Evolutionary conservation across 2,888 invertebrate genomes (phyloP).

Genomic region (Pyrochroa serraticornis): DNA sequence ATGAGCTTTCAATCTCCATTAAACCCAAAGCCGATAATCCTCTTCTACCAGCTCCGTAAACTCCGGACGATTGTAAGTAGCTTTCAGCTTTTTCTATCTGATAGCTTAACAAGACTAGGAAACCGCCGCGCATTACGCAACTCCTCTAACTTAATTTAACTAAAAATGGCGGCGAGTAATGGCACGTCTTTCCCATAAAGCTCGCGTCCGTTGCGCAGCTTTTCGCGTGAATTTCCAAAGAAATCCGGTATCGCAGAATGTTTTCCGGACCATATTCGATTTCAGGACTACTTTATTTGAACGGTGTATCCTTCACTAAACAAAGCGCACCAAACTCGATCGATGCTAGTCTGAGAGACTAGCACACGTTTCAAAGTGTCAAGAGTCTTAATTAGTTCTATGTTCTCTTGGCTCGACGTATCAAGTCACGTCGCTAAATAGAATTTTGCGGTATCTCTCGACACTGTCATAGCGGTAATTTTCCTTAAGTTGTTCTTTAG

Average conservation of each 20-base stretch:
- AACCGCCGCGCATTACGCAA: conserved; percentile 1
- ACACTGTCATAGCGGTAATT: conserved; percentile 7
- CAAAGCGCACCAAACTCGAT: conserved; percentile 16
- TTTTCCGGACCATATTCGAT: conserved; percentile 1
- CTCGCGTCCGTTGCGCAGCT: background rate
- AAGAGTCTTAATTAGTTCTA: conserved; percentile 32
- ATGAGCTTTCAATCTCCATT: conserved; percentile 29
- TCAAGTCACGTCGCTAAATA: conserved; percentile 28
- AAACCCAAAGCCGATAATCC: conserved; percentile 23
- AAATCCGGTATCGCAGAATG: conserved; percentile 1
- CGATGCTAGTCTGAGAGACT: conserved; percentile 9
- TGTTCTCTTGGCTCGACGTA: conserved; percentile 24
- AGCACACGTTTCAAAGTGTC: conserved; percentile 29
- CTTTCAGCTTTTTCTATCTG: conserved; percentile 22
- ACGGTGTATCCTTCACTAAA: conserved; percentile 3
- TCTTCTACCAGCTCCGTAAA: conserved; percentile 18
- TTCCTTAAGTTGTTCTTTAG: conserved; percentile 12
- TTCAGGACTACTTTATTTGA: conserved; percentile 3
- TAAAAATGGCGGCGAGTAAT: background rate
- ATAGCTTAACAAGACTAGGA: conserved; percentile 5
- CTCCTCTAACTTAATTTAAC: conserved; percentile 11
- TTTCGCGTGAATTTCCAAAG: background rate
- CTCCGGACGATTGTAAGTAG: conserved; percentile 25
- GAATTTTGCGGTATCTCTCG: conserved; percentile 13
- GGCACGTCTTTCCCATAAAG: too few relatives aligned